Base-by-base conservation (phyloP, 1,140 invertebrate genomes). In the Physella acuta region DNA sequence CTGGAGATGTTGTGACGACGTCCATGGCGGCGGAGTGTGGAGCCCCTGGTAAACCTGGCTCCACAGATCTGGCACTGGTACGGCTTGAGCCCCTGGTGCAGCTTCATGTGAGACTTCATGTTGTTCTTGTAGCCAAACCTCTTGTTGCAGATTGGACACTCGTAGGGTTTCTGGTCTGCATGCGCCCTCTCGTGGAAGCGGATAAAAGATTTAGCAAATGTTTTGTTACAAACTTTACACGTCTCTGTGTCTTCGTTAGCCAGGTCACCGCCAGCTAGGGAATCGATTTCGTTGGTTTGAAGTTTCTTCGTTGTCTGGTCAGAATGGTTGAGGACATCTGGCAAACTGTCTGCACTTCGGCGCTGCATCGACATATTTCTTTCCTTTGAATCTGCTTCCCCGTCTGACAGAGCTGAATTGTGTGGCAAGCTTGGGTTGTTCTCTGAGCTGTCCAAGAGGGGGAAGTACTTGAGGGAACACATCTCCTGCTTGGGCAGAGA, bases 311-410 rank as follows among this genome's bases (percentile, higher is more conserved):
- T 88, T 87, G 94, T 93, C 79, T 94, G 93, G 44, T 93, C 88
- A 63, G 93, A 93, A 81, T 95, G 95, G 82, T 93, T 91, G 51
- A 92, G 91, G 55, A 75, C 33, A n/a, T 64, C 61, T 2, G 52
- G 26, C 24, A 56, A 20, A 30, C 34, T 63, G 28, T 63, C 68
- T 28, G 68, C 39, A 39, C 61, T 70, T 53, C 56, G 55, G 24
- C 66, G 31, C 28, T 68, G 66, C 0, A 16, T 16, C 26, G 3
- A 39, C 8, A 11, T 59, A 17, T 33, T 60, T 30, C 52, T 55
- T 37, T 56, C 34, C 30, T 66, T 66, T 5, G 31, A 4, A 28
- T 68, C 66, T 1, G 30, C 55, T 68, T 68, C 66, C 2, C 55
- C 39, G 28, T 68, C 66, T 1, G 66, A 68, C 5, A 66, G 26